Evolutionary conservation across 2,797 vertebrate genomes (phyloP).

Genomic region (Naso thynnoides): DNA sequence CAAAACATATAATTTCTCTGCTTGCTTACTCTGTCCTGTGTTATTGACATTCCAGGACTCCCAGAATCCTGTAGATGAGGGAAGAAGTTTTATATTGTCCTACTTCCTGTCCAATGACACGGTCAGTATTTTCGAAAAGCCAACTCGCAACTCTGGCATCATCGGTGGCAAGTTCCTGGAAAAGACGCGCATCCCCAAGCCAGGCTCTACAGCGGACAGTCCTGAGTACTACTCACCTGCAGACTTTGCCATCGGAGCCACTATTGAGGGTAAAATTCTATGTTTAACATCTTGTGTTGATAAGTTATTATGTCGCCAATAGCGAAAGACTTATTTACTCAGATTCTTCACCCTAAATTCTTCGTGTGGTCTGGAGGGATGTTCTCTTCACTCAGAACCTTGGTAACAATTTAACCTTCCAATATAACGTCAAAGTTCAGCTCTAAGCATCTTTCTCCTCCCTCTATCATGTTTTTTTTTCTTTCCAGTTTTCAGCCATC

Average conservation of each 20-base stretch:
- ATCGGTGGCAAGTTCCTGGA: conserved; percentile 89
- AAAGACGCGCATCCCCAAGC: conserved; percentile 88
- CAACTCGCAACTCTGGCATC: conserved; percentile 90
- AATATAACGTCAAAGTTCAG: background rate
- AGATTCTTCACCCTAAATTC: no score
- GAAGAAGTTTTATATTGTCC: conserved; percentile 88
- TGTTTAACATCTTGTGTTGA: background rate
- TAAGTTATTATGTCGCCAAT: no score
- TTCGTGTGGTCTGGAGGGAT: no score
- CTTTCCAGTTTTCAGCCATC: conserved; percentile 88
- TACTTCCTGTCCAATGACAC: conserved; percentile 89
- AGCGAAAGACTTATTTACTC: no score
- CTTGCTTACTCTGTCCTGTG: background rate
- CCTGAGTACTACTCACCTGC: conserved; percentile 88
- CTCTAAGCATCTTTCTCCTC: background rate
- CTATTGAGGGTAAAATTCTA: conserved; percentile 86
- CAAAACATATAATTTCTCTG: background rate
- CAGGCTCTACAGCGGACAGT: conserved; percentile 83
- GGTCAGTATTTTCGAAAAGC: conserved; percentile 92
- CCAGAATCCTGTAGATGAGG: conserved; percentile 84
- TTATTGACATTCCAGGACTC: conserved; percentile 85
- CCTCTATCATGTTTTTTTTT: background rate
- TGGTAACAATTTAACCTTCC: no score
- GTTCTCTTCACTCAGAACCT: no score
- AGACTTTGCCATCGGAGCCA: conserved; percentile 91